Base-by-base conservation (phyloP, 64 coral and sea anemone species). In the Stichodactyla mertensii region DNA sequence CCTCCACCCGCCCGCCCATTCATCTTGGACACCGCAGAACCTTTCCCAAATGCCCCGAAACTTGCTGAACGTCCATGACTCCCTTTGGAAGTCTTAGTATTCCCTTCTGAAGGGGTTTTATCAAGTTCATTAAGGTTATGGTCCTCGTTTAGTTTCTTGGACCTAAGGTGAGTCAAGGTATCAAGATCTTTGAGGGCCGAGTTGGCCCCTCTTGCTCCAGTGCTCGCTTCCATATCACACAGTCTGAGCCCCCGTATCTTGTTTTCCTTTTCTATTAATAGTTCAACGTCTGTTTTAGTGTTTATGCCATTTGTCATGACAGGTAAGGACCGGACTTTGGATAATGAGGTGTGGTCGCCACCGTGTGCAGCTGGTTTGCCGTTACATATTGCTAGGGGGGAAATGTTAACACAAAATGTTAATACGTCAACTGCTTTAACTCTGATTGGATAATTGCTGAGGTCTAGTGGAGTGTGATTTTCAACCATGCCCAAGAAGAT, bases 61-160 rank as follows among this genome's bases (percentile, higher is more conserved):
- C 69, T 61, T 53, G 78, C 69, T 13, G 71, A 55, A 60, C 90
- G 94, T 16, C 58, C 69, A 19, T 74, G 69, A 80, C 83, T 83
- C 51, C 79, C 92, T 85, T 86, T 88, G 67, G 10, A 51, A 28
- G 52, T 87, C 57, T 82, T 89, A 64, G 81, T 52, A 45, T 20
- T 77, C 84, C 85, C 94, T 52, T 97, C 91, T 10, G 61, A 52
- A 87, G 94, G 77, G 45, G 91, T 53, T 90, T 95, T 95, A 84
- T 99, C 86, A 99, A 99, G 97, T 95, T 99, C 97, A 88, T 99
- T 99, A 54, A 99, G 85, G 77, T 99, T 99, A 88, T 99, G 97
- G 55, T 99, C 97, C 83, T 95, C 97, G 26, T 86, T 92, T 16
- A 85, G 61, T 86, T 99, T 99, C 79, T 99, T 99, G 69, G 90